phyloP scores from a whole-genome alignment of 2,113 vertebrate species.

The Vidua chalybeata region DNA sequence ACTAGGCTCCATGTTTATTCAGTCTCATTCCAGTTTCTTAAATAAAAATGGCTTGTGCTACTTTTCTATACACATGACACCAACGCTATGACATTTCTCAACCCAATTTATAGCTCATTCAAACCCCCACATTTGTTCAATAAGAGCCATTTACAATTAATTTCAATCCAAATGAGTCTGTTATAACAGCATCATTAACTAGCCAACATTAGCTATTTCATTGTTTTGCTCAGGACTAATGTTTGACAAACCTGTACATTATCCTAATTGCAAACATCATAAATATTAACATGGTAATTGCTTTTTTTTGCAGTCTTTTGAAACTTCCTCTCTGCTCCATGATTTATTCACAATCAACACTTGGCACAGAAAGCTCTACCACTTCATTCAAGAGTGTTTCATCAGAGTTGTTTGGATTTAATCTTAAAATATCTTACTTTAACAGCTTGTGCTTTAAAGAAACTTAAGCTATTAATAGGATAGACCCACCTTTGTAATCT shows the following conservation, averaged over 20 bases:
- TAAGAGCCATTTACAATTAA: not conserved
- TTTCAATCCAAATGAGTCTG: not conserved
- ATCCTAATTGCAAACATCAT: slow-evolving; percentile 1
- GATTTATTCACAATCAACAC: not conserved
- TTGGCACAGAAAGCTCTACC: not conserved
- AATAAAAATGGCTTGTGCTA: not conserved
- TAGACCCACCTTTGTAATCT: not conserved
- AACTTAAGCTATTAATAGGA: not conserved
- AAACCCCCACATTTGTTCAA: not conserved
- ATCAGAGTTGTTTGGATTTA: not conserved
- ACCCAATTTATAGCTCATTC: not conserved
- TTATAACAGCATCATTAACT: not conserved
- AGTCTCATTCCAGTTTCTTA: not conserved
- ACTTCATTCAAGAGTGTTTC: not conserved
- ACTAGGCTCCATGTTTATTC: not conserved
- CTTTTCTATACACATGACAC: not conserved
- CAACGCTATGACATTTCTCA: not conserved
- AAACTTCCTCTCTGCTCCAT: not conserved
- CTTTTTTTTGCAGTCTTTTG: not conserved
- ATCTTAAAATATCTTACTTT: not conserved
- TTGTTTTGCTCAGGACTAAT: not conserved
- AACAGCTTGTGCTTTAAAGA: not conserved
- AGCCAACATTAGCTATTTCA: not conserved
- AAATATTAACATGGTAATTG: slow-evolving; percentile 29
- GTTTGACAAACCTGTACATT: slow-evolving; percentile 31